Evolutionary conservation across 2,888 invertebrate genomes (phyloP).

Genomic region (Blastobasis lacticolella): DNA sequence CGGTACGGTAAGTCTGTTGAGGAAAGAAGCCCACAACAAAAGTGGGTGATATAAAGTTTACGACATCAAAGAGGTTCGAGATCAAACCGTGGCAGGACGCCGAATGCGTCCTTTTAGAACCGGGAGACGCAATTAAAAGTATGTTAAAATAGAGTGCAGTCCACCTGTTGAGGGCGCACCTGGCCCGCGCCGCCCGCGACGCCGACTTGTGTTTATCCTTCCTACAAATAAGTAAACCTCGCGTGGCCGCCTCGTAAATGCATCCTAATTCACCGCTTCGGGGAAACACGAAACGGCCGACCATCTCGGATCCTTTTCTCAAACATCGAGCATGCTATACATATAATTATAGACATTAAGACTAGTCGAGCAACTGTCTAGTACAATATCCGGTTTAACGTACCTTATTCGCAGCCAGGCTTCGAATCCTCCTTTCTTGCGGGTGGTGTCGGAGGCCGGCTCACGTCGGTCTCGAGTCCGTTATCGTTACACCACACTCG

Average conservation of each 20-base stretch:
- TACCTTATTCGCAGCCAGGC: conserved; percentile 61
- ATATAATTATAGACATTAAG: conserved; percentile 40
- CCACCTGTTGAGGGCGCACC: conserved; percentile 63
- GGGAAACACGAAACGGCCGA: conserved; percentile 17
- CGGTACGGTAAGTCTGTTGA: too few species aligned
- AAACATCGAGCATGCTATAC: conserved; percentile 22
- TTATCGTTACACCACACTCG: conserved; percentile 34
- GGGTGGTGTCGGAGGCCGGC: conserved; percentile 26
- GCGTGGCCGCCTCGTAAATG: conserved; percentile 37
- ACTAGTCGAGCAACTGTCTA: conserved; percentile 56
- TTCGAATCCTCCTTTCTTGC: conserved; percentile 51
- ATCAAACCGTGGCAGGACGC: too few species aligned
- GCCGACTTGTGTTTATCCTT: conserved; percentile 43
- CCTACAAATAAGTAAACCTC: conserved; percentile 54
- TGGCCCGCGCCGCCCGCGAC: conserved; percentile 37
- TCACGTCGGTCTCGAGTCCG: conserved; percentile 30
- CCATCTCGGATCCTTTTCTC: conserved; percentile 29
- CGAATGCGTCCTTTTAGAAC: too few species aligned
- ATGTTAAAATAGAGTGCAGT: conserved; percentile 19
- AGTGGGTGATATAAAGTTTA: too few species aligned
- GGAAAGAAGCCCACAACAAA: too few species aligned
- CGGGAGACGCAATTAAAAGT: too few species aligned
- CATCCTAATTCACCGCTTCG: conserved; percentile 26
- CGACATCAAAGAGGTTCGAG: too few species aligned
- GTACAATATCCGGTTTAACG: conserved; percentile 63